Base-by-base conservation (phyloP, 2,888 invertebrate genomes). In the Andrena praecox region DNA sequence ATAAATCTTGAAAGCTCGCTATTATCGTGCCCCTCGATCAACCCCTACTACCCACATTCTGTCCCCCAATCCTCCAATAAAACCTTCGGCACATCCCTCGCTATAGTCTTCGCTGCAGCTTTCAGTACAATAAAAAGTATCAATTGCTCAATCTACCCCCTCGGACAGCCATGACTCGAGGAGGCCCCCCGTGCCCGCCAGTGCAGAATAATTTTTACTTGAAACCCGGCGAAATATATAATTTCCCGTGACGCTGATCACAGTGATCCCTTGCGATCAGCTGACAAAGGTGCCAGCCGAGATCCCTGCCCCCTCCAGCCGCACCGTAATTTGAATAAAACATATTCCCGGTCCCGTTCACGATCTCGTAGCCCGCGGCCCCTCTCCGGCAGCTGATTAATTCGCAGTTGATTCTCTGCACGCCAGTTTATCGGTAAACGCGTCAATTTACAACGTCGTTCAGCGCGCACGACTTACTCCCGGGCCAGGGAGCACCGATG, bases 371-470 rank as follows among this genome's bases (percentile, higher is more conserved):
- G 79, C 77, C 79, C 77, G 79, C 77, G 77, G 79, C 70, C 64
- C 31, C 48, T 33, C 56, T 59, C 52, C 69, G 42, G 16, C 63
- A 20, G 69, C 78, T 70, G 79, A 80, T 77, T 78, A 80, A 80
- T 80, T 80, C 70, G 66, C 75, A 62, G 71, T 82, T 78, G 71
- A 64, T 75, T 82, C 71, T 60, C 71, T 80, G 78, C 79, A 77
- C 78, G 79, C 70, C 78, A 66, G 59, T 86, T 85, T 86, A 85
- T 85, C 80, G 68, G 77, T 63, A 83, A 83, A 72, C 66, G 80
- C 72, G 75, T 78, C 78, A 78, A 74, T 81, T 74, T 80, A 81
- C 81, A 76, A 81, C 76, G 33, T 80, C 67, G 74, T 76, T 80
- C 69, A 35, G 54, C 33, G 24, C 56, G 16, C 56, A 52, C 35